phyloP scores from a whole-genome alignment of 2,888 invertebrate genomes.

The Chorisops tibialis region DNA sequence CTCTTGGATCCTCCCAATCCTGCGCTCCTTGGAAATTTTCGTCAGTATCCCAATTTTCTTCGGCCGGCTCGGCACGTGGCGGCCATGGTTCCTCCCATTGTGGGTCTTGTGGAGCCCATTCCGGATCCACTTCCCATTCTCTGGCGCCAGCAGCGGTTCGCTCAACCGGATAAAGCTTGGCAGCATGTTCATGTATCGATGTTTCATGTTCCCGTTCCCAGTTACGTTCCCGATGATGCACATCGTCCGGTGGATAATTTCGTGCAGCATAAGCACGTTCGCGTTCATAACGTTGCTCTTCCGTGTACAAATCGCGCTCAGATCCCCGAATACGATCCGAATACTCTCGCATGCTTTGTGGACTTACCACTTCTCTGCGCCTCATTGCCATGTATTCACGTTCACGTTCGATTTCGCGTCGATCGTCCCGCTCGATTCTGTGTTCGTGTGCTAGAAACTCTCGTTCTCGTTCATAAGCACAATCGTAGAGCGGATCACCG shows the following conservation, averaged over 20 bases:
- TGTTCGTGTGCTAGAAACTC: conserved; percentile 40
- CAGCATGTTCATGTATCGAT: conserved; percentile 27
- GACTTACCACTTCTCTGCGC: conserved; percentile 44
- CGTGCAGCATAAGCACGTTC: conserved; percentile 6
- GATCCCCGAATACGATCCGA: conserved; percentile 36
- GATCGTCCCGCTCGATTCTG: conserved; percentile 45
- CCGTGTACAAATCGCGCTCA: conserved; percentile 44
- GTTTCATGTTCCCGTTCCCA: conserved; percentile 31
- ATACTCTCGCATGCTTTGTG: conserved; percentile 37
- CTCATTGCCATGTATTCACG: conserved; percentile 41
- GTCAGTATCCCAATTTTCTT: conserved; percentile 39
- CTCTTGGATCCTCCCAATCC: conserved; percentile 28
- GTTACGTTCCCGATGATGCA: conserved; percentile 42
- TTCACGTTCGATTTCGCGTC: conserved; percentile 41
- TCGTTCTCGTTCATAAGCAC: conserved; percentile 41
- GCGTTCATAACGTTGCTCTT: conserved; percentile 43
- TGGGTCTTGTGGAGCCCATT: conserved; percentile 25
- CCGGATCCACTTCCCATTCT: conserved; percentile 28
- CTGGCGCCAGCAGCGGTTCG: conserved; percentile 14
- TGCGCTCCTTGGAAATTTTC: conserved; percentile 20
- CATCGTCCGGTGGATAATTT: conserved; percentile 39
- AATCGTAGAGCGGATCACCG: conserved; percentile 28
- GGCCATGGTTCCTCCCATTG: conserved; percentile 29
- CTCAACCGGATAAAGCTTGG: conserved; percentile 27
- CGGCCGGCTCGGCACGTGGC: conserved; percentile 33